phyloP scores from a whole-genome alignment of 2,113 vertebrate species.

The Pteruthius melanotis region DNA sequence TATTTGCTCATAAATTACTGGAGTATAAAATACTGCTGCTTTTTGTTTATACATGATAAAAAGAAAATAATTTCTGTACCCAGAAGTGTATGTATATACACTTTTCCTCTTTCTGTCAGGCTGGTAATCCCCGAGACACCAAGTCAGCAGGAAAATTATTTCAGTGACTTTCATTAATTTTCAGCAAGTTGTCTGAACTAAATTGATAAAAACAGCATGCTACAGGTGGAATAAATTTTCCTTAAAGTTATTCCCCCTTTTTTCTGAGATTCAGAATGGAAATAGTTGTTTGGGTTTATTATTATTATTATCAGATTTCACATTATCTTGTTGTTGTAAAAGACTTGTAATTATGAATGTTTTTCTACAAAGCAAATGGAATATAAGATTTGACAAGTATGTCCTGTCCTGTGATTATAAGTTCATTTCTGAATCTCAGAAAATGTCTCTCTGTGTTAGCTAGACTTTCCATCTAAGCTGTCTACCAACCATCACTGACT shows the following conservation, averaged over 20 bases:
- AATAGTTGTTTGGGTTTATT: neutral
- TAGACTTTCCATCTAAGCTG: neutral
- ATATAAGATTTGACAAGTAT: neutral
- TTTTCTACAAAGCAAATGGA: neutral
- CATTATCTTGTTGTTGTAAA: neutral
- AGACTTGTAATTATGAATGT: neutral
- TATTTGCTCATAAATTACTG: conserved; percentile 37
- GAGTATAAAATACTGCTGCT: neutral
- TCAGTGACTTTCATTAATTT: conserved; percentile 57
- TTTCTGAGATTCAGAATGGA: neutral
- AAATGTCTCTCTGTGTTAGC: neutral
- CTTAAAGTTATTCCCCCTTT: neutral
- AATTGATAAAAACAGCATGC: conserved; percentile 30
- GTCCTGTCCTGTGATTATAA: neutral
- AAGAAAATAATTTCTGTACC: conserved; percentile 26
- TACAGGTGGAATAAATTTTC: conserved; percentile 24
- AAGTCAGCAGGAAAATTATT: conserved; percentile 48
- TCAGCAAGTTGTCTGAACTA: conserved; percentile 36
- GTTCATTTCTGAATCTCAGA: neutral
- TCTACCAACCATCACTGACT: neutral
- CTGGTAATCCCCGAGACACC: neutral
- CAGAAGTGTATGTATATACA: neutral
- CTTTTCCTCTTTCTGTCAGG: conserved; percentile 27
- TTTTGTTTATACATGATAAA: conserved; percentile 57
- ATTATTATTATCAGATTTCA: neutral